Conservation (phyloP, 2,797 vertebrate genomes). For the Leptoclinus maculatus region DNA sequence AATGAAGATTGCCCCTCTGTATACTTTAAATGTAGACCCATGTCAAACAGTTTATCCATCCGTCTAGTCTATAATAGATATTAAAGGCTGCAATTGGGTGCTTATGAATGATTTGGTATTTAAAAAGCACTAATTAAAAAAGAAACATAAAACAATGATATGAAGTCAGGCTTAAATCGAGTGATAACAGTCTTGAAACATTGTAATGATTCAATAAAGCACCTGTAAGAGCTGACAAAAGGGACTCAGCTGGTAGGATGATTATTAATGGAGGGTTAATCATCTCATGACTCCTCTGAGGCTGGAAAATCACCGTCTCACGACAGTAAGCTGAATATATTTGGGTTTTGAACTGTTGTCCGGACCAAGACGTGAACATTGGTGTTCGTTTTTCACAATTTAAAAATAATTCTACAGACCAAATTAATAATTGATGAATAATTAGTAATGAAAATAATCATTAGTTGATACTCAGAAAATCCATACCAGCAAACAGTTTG, state of each 20-base stretch:
- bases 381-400: not conserved
- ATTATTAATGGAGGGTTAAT: not conserved
- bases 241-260: too few species aligned
- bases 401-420: too few species aligned
- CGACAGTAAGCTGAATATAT: not conserved
- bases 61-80: too few species aligned
- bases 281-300: not conserved
- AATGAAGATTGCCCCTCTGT: too few species aligned
- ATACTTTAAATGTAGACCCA: too few species aligned
- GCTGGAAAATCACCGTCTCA: too few species aligned
- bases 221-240: too few species aligned
- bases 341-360: not conserved
- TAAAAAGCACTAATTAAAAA: too few species aligned
- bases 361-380: not conserved
- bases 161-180: not conserved
- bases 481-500: not conserved
- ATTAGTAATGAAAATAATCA: not conserved
- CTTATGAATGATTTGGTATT: too few species aligned
- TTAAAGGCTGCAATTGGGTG: too few species aligned
- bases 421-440: not conserved
- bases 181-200: not conserved
- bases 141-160: not conserved
- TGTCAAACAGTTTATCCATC: too few species aligned
- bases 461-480: not conserved
- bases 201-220: not conserved